Evolutionary conservation across 1,140 invertebrate species (phyloP), one percentile per base, ranked within the genome.

Genomic region (Caerostris extrusa): DNA sequence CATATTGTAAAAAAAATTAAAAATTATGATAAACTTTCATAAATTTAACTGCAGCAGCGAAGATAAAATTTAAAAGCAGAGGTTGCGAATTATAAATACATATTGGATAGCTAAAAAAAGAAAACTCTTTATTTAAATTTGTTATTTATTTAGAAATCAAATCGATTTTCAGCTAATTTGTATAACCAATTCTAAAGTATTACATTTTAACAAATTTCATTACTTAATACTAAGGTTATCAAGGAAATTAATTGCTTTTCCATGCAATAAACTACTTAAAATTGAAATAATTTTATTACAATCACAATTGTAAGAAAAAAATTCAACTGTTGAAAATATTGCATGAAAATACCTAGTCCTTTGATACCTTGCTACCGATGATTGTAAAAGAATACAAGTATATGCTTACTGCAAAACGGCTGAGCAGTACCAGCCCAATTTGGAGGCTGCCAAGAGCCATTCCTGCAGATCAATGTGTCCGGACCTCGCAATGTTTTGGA

Each of bases 401-500:
- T 10, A n/a, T 50, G 90, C 93, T 85, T 69, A 94, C 93, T 94
- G 17, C 93, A 94, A 12, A 19, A 83, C 12, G 93, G 93, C 19
- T 83, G 64, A 12, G 19, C 55, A n/a, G 8, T 60, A 6, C 57
- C 53, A 6, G 81, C 1, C 90, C 77, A 92, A 34, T 4, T 17
- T 7, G 34, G 69, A 0, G 93, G 93, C 55, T 69, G 2, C 93
- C 93, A 94, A 6, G 58, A 83, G 8, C 93, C 93, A 85, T 94
- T 94, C 17, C 81, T 82, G 81, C 93, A 94, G 56, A 94, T n/a
- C 2, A 94, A 56, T 17, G 87, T 85, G 5, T 94, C 88, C 5
- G 93, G 93, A 5, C 93, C 93, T 3, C 60, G 58, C 55, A 94
- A 85, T 7, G 14, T 85, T 50, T 64, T 82, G 34, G 87, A 83